Base-by-base conservation (phyloP, 1,140 invertebrate species). In the Ceratosolen solmsi region DNA sequence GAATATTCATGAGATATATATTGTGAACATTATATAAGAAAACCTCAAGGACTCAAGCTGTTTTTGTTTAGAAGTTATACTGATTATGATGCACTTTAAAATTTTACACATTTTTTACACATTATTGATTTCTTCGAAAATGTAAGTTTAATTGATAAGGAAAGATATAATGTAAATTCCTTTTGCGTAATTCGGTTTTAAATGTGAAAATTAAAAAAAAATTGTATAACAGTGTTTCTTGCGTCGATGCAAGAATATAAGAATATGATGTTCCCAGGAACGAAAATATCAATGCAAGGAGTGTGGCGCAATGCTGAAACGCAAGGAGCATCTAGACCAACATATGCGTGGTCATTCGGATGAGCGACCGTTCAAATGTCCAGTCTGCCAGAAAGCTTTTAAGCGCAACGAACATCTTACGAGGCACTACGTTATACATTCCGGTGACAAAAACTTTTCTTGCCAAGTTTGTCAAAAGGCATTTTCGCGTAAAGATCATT, bases 401-500 rank as follows among this genome's bases (percentile, higher is more conserved):
- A 91, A 91, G 76, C 87, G 92, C 49, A 91, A 92, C 30, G 92
- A 93, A 68, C 92, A 93, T 84, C 83, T 93, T 11, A 92, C 90
- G 0, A 89, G 92, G 73, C 93, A 93, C 80, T 91, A 89, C 41
- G 89, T 92, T 0, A 93, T 92, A 65, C 93, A 93, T 77, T 92
- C 92, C 0, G 92, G 92, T 38, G 91, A 92, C 73, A 95, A 95
- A 84, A 93, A 95, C 85, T 96, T 94, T 85, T 91, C 91, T 9
- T 97, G 96, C 84, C 93, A 94, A 22, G 91, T 95, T 0, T 97
- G 96, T 88, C 93, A 93, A 1, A 96, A 96, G 85, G 93, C 94
- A 13, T 97, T 96, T 85, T 95, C 94, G 0, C 93, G 95, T 4
- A 96, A 96, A 84, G 95, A 96, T 86, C 96, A 96, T 84, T 87